These are phyloP conservation scores for Falco columbarius DNA, from an alignment of 2,797 vertebrate genomes.

Conservation along the genomic window DNA sequence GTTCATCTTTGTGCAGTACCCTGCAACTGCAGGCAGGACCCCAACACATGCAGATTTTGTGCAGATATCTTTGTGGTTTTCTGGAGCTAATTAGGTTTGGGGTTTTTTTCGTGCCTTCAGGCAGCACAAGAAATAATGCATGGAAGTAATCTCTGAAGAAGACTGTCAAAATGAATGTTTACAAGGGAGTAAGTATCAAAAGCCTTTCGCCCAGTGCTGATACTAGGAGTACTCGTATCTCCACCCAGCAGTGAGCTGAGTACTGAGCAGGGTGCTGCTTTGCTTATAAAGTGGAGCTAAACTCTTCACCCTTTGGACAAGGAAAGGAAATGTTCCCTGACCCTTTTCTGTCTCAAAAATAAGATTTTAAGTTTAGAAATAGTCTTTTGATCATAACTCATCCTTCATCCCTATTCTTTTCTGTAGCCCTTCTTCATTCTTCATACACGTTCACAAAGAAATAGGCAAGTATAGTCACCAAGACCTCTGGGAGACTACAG, in stretches of 20 bases:
- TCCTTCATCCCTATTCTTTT: not conserved
- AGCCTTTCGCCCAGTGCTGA: not conserved
- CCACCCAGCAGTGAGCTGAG: not conserved
- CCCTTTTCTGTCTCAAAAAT: not conserved
- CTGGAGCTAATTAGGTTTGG: not conserved
- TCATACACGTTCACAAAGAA: rapidly evolving
- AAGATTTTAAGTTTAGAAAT: not conserved
- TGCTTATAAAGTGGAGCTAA: not conserved
- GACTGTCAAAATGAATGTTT: not conserved
- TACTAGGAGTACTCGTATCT: not conserved
- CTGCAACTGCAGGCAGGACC: not conserved
- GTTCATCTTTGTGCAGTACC: not conserved
- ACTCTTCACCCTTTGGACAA: not conserved
- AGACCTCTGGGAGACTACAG: not conserved
- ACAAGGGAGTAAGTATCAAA: not conserved
- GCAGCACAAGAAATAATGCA: not conserved
- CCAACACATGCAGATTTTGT: not conserved
- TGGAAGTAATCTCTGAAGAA: not conserved
- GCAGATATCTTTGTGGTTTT: not conserved
- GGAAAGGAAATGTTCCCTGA: not conserved
- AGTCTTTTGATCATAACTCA: not conserved
- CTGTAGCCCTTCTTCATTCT: not conserved
- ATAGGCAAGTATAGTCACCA: not conserved
- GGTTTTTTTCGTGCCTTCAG: not conserved
- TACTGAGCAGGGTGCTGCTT: not conserved